Base-by-base conservation (phyloP, 2,888 invertebrate genomes). In the Eueremaeus valkanovi region DNA sequence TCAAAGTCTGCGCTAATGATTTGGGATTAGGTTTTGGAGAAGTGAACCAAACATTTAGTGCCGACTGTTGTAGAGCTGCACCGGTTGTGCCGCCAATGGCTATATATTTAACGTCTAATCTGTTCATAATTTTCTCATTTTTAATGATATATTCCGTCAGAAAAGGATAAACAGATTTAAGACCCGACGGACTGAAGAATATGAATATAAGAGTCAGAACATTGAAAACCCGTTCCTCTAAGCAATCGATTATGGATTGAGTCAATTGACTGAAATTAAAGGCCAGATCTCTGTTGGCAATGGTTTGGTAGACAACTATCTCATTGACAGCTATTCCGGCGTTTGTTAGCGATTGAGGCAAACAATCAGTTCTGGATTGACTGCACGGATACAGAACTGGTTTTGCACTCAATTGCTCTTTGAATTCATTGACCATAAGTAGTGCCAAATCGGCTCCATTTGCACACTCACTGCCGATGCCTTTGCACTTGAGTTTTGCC, bases 161-260 rank as follows among this genome's bases (percentile, higher is more conserved):
- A 70, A 42, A 24, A 1, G 70, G 70, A 36, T 58, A 29, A 36
- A 75, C 21, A 61, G 66, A 31, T 18, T 73, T 21, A 18, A 75
- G 42, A 55, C 70, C 70, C n/a, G 76, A 76, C 18, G 73, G 76
- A 74, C 76, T 73, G 27, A 73, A 76, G 42, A 74, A 76, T 24
- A 73, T 33, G 13, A 76, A 18, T 49, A 61, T 36, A 6, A 76
- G 21, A 21, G 31, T 74, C 36, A 33, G 9, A 29, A 27, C 21
- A 31, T 29, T n/a, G 2, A n/a, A 45, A 11, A 36, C 16, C 2
- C 21, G 13, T n/a, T 31, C 13, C 72, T 45, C 13, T 36, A 70
- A 58, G 21, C 16, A 27, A 40, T 24, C 49, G 13, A 42, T 42
- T 27, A 68, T 13, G 21, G 18, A n/a, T 27, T 27, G 29, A 27